Conservation (phyloP, 2,888 invertebrate genomes). For the Chydorus sphaericus region DNA sequence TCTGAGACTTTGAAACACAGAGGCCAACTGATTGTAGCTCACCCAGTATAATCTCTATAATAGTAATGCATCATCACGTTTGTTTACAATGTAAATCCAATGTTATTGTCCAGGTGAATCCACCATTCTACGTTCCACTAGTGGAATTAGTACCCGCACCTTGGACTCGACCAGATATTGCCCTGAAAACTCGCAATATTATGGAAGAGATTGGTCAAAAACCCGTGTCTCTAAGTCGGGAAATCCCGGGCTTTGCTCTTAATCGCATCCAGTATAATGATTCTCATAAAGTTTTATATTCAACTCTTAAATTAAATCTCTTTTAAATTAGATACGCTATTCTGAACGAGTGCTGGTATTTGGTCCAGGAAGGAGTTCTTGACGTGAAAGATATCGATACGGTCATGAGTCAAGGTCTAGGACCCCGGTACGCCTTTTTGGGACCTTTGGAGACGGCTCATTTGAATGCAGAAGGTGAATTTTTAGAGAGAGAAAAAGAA, state of each 20-base stretch:
- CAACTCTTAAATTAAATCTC: neutral
- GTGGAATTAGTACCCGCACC: slow-evolving; percentile 90
- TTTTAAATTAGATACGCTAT: slow-evolving; percentile 60
- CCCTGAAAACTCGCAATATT: slow-evolving; percentile 51
- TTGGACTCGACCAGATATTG: slow-evolving; percentile 70
- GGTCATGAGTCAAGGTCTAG: slow-evolving; percentile 86
- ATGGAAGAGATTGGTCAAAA: slow-evolving; percentile 84
- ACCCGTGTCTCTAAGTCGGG: slow-evolving; percentile 69
- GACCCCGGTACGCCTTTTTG: slow-evolving; percentile 87
- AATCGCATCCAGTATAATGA: slow-evolving; percentile 75
- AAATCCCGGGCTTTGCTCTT: slow-evolving; percentile 82
- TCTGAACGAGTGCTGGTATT: slow-evolving; percentile 77
- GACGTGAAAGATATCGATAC: slow-evolving; percentile 77
- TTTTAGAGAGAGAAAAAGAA: neutral
- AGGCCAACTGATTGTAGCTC: slow-evolving; percentile 61
- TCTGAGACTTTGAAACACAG: slow-evolving; percentile 62
- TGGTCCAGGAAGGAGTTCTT: slow-evolving; percentile 70
- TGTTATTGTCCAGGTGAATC: slow-evolving; percentile 57
- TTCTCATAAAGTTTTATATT: neutral
- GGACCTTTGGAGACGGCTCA: slow-evolving; percentile 89
- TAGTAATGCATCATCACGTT: too few species aligned
- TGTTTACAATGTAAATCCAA: neutral
- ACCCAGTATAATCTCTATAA: slow-evolving; percentile 47
- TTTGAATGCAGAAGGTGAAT: slow-evolving; percentile 76
- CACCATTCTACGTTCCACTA: slow-evolving; percentile 87